Base-by-base conservation (phyloP, 2,797 vertebrate species). In the Pipistrellus pipistrellus region DNA sequence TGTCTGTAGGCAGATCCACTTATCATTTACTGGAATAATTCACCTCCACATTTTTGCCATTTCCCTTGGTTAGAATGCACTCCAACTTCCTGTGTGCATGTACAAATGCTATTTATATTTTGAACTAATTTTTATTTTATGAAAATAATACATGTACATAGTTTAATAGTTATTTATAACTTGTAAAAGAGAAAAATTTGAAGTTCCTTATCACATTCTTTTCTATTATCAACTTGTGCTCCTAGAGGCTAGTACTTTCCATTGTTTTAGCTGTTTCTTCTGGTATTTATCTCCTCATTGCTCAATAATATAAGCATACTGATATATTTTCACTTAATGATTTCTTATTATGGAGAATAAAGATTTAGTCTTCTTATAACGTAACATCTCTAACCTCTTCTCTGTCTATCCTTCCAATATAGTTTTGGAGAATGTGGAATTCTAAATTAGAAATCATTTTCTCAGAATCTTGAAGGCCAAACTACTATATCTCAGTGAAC, bases 361-460 rank as follows among this genome's bases (percentile, higher is more conserved):
- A 90, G n/a, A 81, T 59, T 82, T 85, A 51, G 46, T 66, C 13
- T 88, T 91, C 35, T 69, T 68, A 76, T 27, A 25, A 25, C 27
- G 8, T 69, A 72, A 82, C 10, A 21, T 83, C 69, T 88, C 48
- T 88, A 82, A 80, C 17, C 27, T 77, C 14, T 84, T 82, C 7
- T 83, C 69, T 85, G 25, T 84, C 27, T 90, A 66, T 35, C 30
- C 23, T 95, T 30, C n/a, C 17, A 32, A 21, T 82, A 59, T 85
- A 83, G 27, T 83, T 93, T 91, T 41, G 38, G 46, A 68, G 10
- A 41, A 85, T 62, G 7, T 55, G 78, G 59, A 80, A 90, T 88
- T 93, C 44, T 92, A 73, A 94, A 76, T 41, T 66, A 81, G 78
- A 92, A 81, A 83, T 73, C 64, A 80, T 95, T 80, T 95, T 59